phyloP scores from a whole-genome alignment of 1,140 invertebrate genomes.

The Drepana arcuata region DNA sequence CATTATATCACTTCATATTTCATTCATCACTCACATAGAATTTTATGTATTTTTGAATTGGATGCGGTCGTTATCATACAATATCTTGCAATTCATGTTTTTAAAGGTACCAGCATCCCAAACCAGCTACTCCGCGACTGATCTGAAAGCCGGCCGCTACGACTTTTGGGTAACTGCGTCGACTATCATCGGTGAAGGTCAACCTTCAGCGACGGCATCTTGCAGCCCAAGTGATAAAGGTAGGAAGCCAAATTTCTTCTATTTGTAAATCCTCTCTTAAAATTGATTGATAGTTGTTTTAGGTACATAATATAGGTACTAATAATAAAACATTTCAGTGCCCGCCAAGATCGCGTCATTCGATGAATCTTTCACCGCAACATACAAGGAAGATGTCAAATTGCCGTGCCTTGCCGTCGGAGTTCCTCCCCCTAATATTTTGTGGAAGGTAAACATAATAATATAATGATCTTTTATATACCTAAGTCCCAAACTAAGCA shows the following conservation, averaged over 20 bases:
- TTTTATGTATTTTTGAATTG: too few relatives aligned
- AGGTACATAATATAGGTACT: neutral
- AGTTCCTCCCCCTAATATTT: conserved; percentile 88
- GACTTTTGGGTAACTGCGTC: conserved; percentile 96
- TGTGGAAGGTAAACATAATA: conserved; percentile 81
- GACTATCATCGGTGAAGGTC: conserved; percentile 93
- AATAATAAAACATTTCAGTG: conserved; percentile 76
- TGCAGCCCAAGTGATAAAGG: conserved; percentile 87
- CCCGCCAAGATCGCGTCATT: conserved; percentile 95
- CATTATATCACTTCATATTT: too few relatives aligned
- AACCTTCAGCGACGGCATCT: conserved; percentile 87
- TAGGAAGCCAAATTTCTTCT: conserved; percentile 36
- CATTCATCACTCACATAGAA: too few relatives aligned
- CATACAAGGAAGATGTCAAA: conserved; percentile 92
- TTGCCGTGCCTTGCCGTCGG: conserved; percentile 93
- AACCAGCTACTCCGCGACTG: conserved; percentile 87
- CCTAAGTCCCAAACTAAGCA: too few relatives aligned
- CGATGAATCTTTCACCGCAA: conserved; percentile 90
- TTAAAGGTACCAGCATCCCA: conserved; percentile 75
- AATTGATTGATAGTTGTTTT: neutral
- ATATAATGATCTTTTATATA: too few relatives aligned
- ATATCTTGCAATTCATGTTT: too few relatives aligned
- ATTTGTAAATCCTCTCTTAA: neutral
- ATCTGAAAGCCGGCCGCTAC: conserved; percentile 87
- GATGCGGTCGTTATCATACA: too few relatives aligned